Evolutionary conservation across 2,797 vertebrate species (phyloP).

Genomic region (Iguana delicatissima): DNA sequence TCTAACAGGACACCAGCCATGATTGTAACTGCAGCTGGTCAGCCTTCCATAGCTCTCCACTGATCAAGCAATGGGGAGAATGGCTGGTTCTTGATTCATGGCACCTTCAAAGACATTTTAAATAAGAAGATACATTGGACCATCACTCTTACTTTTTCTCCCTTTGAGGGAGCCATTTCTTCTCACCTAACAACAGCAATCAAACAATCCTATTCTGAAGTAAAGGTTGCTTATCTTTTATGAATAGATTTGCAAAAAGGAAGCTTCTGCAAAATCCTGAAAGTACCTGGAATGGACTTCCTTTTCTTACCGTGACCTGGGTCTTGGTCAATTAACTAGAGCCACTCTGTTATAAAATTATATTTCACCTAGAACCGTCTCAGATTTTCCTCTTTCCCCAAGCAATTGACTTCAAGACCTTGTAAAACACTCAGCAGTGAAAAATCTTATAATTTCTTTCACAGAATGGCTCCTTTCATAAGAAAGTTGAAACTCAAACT

Average conservation of each 20-base stretch:
- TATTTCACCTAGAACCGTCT: background rate
- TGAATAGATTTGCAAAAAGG: background rate
- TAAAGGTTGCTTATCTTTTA: background rate
- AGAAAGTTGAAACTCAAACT: background rate
- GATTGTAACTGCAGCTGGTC: background rate
- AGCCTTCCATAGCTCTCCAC: background rate
- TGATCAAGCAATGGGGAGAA: background rate
- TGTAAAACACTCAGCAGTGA: background rate
- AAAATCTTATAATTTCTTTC: background rate
- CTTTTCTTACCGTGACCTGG: background rate
- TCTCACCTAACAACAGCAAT: background rate
- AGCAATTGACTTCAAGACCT: background rate
- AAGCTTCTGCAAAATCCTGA: background rate
- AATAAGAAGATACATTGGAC: background rate
- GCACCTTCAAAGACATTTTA: background rate
- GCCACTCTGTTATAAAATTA: background rate
- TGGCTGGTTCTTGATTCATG: background rate
- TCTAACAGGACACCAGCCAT: too few species aligned
- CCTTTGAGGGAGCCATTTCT: background rate
- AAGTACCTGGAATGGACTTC: background rate
- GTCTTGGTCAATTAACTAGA: background rate
- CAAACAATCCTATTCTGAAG: conserved; percentile 5
- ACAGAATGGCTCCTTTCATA: background rate
- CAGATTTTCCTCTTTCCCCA: background rate
- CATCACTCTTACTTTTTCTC: background rate